These are phyloP conservation scores for Syndactyla subalaris DNA, from an alignment of 2,797 vertebrate species.

Conservation along the genomic window DNA sequence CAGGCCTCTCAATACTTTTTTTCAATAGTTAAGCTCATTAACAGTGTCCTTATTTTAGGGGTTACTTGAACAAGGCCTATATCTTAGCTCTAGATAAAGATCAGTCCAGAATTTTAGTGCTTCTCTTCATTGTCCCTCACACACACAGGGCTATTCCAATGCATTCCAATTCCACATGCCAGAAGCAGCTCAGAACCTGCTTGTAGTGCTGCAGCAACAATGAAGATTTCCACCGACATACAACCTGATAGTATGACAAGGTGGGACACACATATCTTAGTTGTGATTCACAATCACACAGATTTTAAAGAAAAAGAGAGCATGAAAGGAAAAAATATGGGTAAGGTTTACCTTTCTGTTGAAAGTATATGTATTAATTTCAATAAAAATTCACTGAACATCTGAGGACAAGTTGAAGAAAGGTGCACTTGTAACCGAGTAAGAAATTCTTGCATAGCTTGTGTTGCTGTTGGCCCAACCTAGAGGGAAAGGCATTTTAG, in stretches of 20 bases:
- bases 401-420: slow-evolving; percentile 94
- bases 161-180: not conserved
- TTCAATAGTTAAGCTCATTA: not conserved
- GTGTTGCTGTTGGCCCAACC: slow-evolving; percentile 97
- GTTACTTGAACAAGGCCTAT: not conserved
- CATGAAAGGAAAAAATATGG: not conserved
- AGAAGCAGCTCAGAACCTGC: not conserved
- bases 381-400: slow-evolving; percentile 98
- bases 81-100: not conserved
- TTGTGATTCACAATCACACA: not conserved
- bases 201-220: not conserved
- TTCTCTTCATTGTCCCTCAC: not conserved
- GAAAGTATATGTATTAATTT: slow-evolving; percentile 97
- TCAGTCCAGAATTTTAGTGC: not conserved
- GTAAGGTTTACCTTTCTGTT: slow-evolving; percentile 88
- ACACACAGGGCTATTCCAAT: not conserved
- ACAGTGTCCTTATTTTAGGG: not conserved
- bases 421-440: slow-evolving; percentile 97
- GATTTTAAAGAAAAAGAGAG: not conserved
- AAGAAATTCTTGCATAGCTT: slow-evolving; percentile 98
- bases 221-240: accelerated
- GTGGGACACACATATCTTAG: not conserved
- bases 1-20: not conserved
- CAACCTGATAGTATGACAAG: not conserved
- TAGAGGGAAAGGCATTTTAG: slow-evolving; percentile 42